These are phyloP conservation scores for Tonatia bakeri DNA, from an alignment of 2,113 vertebrate genomes.

Conservation along the genomic window DNA sequence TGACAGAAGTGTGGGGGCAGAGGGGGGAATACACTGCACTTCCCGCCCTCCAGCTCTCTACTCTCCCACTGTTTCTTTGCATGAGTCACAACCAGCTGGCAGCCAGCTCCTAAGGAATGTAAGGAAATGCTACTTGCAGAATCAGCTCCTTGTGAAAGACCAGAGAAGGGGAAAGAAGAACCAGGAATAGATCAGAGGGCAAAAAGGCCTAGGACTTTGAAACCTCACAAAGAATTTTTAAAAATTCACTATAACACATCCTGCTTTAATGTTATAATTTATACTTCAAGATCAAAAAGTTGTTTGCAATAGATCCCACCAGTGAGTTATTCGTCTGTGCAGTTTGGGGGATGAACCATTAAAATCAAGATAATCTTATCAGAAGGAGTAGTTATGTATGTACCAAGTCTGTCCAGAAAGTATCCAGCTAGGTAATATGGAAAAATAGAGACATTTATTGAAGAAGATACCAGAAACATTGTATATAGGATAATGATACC, in stretches of 20 bases:
- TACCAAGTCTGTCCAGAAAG: no score
- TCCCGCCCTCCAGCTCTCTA: not conserved
- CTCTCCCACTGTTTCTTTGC: not conserved
- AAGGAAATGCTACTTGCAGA: not conserved
- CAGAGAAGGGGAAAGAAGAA: not conserved
- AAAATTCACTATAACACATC: not conserved
- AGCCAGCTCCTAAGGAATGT: not conserved
- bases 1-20: not conserved
- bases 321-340: not conserved
- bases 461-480: no score
- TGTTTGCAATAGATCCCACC: not conserved
- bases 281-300: not conserved
- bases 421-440: no score
- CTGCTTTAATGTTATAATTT: not conserved
- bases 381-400: not conserved
- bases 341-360: not conserved
- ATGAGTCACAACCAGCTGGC: not conserved
- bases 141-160: not conserved
- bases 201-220: not conserved
- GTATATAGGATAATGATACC: no score
- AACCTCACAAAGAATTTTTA: not conserved
- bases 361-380: not conserved
- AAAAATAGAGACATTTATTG: no score
- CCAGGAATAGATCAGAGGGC: not conserved
- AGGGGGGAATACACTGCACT: not conserved